Conservation (phyloP, 1,140 invertebrate genomes). For the Amyelois transitella region DNA sequence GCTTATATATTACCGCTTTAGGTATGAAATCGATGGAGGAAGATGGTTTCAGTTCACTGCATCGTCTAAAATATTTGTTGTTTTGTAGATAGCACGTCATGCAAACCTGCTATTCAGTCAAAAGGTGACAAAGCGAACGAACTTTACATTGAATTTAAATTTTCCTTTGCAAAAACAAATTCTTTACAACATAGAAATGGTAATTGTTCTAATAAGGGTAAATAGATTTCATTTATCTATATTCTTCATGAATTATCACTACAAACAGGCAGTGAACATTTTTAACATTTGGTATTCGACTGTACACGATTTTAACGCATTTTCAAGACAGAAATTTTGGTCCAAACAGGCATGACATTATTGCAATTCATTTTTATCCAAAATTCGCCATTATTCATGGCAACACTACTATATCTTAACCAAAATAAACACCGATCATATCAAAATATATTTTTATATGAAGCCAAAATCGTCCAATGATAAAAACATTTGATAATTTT, state of each 20-base stretch:
- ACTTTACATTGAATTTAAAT: background rate
- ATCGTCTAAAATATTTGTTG: background rate
- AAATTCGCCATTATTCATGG: conserved; percentile 20
- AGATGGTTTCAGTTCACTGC: no score
- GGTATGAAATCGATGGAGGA: no score
- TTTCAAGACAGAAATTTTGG: conserved; percentile 35
- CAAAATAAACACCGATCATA: conserved; percentile 45
- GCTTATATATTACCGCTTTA: no score
- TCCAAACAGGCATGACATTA: conserved; percentile 23
- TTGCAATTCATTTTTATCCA: conserved; percentile 18
- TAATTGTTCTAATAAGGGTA: conserved; percentile 13
- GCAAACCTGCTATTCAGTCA: background rate
- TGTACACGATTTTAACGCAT: conserved; percentile 24
- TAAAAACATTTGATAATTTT: conserved; percentile 40
- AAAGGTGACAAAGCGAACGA: background rate
- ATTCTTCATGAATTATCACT: conserved; percentile 19
- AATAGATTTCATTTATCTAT: conserved; percentile 19
- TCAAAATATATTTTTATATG: conserved; percentile 57
- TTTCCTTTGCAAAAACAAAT: background rate
- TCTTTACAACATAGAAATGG: background rate
- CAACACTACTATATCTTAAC: conserved; percentile 24
- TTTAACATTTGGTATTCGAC: conserved; percentile 34
- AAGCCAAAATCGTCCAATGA: conserved; percentile 39
- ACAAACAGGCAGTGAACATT: conserved; percentile 20
- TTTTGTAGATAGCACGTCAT: background rate